A percentile compares a stretch with the other conserved stretches of the same genome.
Evolutionary conservation across 2,797 vertebrate species (phyloP).

Genomic region (Cossypha caffra): DNA sequence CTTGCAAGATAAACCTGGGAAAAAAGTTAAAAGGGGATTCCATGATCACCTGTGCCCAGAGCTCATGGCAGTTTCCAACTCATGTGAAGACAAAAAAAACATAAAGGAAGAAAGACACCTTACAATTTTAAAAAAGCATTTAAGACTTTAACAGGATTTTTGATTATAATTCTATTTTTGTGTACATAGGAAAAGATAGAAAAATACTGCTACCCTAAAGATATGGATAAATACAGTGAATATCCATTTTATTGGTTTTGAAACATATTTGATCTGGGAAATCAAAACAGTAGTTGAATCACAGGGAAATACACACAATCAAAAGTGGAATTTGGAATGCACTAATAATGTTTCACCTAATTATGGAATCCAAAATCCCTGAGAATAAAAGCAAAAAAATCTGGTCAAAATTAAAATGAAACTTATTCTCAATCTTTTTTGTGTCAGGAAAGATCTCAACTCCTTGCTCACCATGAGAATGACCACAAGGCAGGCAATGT

Average conservation of each 20-base stretch:
- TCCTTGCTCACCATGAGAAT: background rate
- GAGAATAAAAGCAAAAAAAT: background rate
- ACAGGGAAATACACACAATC: background rate
- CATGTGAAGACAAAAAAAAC: background rate
- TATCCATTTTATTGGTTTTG: background rate
- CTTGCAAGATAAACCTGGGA: background rate
- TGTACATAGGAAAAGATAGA: background rate
- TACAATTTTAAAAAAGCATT: background rate
- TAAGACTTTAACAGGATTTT: background rate
- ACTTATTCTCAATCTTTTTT: background rate
- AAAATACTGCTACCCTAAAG: background rate
- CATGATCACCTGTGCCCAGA: background rate
- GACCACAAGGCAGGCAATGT: rapidly evolving
- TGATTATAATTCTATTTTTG: background rate
- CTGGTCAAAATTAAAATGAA: background rate
- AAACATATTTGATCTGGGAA: background rate
- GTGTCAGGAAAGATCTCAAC: background rate
- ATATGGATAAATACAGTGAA: background rate
- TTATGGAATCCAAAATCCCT: background rate
- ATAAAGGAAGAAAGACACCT: background rate
- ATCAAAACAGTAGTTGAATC: background rate
- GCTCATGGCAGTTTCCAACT: background rate
- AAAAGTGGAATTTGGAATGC: background rate
- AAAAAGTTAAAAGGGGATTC: background rate
- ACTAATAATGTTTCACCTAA: background rate